These are phyloP conservation scores for Galagoides demidoff DNA, from an alignment of 2,797 vertebrate genomes.

Conservation along the genomic window DNA sequence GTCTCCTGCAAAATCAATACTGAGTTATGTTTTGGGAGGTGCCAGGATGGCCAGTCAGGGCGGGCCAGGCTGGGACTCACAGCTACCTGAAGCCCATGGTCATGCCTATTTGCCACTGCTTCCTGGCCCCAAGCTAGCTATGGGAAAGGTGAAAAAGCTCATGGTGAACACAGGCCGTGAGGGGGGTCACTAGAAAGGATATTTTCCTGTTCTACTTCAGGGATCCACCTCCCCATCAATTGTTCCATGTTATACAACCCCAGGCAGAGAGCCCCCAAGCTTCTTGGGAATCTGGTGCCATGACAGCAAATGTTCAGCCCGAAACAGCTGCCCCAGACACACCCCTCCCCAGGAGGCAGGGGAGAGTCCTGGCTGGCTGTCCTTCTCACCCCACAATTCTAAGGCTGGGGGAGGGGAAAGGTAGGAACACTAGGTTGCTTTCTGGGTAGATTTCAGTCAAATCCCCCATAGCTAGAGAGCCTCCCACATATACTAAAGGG, in stretches of 20 bases:
- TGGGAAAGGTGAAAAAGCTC: background rate
- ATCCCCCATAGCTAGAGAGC: background rate
- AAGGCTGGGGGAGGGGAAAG: background rate
- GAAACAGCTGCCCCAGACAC: background rate
- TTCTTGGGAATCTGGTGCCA: background rate
- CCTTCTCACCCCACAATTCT: background rate
- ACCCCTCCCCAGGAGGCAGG: background rate
- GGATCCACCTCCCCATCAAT: background rate
- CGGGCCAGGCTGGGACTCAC: background rate
- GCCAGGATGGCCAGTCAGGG: constrained; percentile 25
- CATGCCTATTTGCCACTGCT: background rate
- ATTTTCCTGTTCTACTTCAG: background rate
- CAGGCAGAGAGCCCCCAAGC: background rate
- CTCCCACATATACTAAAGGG: background rate
- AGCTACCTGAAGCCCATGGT: rapidly evolving
- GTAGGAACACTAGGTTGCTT: background rate
- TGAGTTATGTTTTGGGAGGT: constrained; percentile 79
- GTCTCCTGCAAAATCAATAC: constrained; percentile 77
- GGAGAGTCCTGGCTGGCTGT: background rate
- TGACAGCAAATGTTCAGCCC: background rate
- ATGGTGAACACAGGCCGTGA: background rate
- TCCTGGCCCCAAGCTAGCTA: background rate
- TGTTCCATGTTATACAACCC: background rate
- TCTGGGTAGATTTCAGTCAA: background rate
- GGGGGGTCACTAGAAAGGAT: background rate